Evolutionary conservation across 2,113 vertebrate species (phyloP).

Genomic region (Neotoma lepida): DNA sequence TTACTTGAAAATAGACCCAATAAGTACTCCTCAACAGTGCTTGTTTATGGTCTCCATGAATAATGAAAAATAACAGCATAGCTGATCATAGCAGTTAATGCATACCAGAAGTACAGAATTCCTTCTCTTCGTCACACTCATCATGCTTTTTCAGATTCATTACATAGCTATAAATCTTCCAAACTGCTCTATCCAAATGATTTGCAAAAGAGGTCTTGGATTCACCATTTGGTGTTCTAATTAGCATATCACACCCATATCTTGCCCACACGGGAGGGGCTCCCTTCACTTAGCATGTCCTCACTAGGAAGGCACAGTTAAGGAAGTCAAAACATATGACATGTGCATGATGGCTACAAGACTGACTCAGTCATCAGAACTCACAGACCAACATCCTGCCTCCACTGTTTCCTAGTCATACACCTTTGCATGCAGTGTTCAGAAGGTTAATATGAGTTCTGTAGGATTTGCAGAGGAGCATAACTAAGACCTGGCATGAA

Average conservation of each 20-base stretch:
- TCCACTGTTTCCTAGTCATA: neutral
- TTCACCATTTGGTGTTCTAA: neutral
- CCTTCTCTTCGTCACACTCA: neutral
- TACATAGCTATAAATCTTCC: neutral
- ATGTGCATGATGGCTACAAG: neutral
- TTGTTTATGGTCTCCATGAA: neutral
- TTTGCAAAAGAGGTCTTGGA: neutral
- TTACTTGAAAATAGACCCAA: neutral
- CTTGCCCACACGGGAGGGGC: neutral
- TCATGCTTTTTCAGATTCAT: neutral
- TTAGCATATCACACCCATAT: accelerated
- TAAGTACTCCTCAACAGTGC: neutral
- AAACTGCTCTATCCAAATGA: neutral
- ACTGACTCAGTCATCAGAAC: neutral
- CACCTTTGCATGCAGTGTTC: neutral
- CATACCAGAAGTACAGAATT: neutral
- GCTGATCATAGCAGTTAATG: neutral
- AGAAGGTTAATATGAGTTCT: neutral
- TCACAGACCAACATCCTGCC: neutral
- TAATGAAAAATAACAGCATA: neutral
- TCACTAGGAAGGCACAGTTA: neutral
- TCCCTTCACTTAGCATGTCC: neutral
- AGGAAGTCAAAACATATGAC: neutral
- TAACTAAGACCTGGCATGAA: neutral
- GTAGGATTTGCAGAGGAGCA: neutral